Base-by-base conservation (phyloP, 2,113 vertebrate species). In the Oceanites oceanicus region DNA sequence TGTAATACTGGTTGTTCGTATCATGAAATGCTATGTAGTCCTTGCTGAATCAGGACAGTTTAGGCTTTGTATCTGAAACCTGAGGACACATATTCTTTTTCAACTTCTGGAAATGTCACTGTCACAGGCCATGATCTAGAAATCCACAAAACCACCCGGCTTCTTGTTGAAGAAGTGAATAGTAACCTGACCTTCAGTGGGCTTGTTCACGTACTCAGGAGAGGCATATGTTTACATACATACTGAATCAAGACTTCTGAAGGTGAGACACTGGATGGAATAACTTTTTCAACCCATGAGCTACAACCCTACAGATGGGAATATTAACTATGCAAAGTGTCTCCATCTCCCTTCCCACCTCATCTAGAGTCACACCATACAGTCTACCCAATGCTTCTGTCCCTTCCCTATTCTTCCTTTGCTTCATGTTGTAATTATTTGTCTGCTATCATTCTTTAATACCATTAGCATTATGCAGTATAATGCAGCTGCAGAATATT, bases 401-500 rank as follows among this genome's bases (percentile, higher is more conserved):
- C 25, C 59, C 42, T 76, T 88, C 50, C 30, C 61, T 65, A 25
- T 53, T 82, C 78, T 91, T 70, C 30, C 15, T 83, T 62, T 71
- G 36, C 82, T 89, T 94, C 74, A 42, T 13, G 11, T 76, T 61
- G n/a, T 22, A 88, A 90, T 92, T 91, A 70, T 82, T 94, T 83
- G 7, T 55, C 71, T 83, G 68, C 38, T 79, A 74, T 89, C 70
- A 42, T 78, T 94, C 84, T 75, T 55, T 78, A 82, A 78, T 88
- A 84, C 50, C 45, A 82, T 96, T 97, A 97, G 18, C 70, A 82
- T 91, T 95, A 88, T 76, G 68, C 66, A 79, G 84, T 47, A 38
- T 70, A 86, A 82, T 74, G 66, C 88, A 96, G 62, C 92, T 95
- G 58, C 62, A 95, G 94, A 97, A 93, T 96, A 96, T 96, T 94